A percentile compares a stretch with the other conserved stretches of the same genome.
Conservation (phyloP, 2,888 invertebrate genomes). For the Chrysolina haemoptera region DNA sequence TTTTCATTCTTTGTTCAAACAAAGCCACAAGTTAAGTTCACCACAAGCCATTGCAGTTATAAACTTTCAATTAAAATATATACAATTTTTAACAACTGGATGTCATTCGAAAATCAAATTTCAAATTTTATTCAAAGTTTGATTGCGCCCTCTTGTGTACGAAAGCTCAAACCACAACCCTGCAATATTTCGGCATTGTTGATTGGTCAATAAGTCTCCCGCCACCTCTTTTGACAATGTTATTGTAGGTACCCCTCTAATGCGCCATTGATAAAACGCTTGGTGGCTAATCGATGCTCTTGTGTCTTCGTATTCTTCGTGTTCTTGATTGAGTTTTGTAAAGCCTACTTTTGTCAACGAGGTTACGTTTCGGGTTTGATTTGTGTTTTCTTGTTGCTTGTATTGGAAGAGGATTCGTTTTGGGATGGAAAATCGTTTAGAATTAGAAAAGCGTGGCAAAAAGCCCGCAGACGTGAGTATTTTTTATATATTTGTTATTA, state of each 20-base stretch:
- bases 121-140: too few species aligned
- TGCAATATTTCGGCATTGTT: conserved; percentile 37
- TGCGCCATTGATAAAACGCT: conserved; percentile 62
- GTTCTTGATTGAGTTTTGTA: conserved; percentile 48
- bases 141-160: background rate
- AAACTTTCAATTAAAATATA: too few species aligned
- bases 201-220: conserved; percentile 61
- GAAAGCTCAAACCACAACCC: conserved; percentile 38
- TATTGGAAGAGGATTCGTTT: conserved; percentile 43
- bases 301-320: conserved; percentile 47
- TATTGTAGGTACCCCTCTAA: conserved; percentile 68
- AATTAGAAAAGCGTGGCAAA: conserved; percentile 93
- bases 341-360: conserved; percentile 52
- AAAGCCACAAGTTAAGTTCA: too few species aligned
- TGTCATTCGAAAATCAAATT: too few species aligned
- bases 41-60: too few species aligned
- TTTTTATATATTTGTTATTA: conserved; percentile 49
- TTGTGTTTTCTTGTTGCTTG: conserved; percentile 48
- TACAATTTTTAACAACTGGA: too few species aligned
- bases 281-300: conserved; percentile 63
- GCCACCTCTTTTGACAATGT: conserved; percentile 60
- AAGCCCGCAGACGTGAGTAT: conserved; percentile 89
- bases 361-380: conserved; percentile 57
- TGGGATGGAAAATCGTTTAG: conserved; percentile 94
- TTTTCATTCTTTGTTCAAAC: too few species aligned